These are phyloP conservation scores for Calvadosia cruxmelitensis DNA, from an alignment of 30 jellyfish, hydroid and myxozoan genomes.

Conservation along the genomic window DNA sequence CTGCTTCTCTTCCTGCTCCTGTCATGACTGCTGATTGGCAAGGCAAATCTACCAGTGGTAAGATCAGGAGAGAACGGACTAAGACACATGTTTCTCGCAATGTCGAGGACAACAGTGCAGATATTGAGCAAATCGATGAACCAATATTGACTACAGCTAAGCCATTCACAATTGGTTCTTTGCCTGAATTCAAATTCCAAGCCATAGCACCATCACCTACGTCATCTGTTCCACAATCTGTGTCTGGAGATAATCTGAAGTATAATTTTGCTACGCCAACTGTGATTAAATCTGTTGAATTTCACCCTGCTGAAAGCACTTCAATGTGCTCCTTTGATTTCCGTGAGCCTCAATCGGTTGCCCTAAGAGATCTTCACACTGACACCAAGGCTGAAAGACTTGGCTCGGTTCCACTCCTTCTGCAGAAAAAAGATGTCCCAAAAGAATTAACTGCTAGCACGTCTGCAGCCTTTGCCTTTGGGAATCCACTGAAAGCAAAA, in stretches of 20 bases:
- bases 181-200: conserved; percentile 46
- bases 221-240: neutral
- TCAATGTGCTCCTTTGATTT: conserved; percentile 6
- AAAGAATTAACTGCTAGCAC: neutral
- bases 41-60: conserved; percentile 16
- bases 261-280: neutral
- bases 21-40: conserved; percentile 15
- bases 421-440: neutral
- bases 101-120: neutral
- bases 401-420: neutral
- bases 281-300: neutral
- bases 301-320: neutral
- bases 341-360: conserved; percentile 26
- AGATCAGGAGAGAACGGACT: conserved; percentile 57
- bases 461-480: neutral
- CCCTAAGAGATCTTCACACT: neutral
- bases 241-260: neutral
- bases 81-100: conserved; percentile 19
- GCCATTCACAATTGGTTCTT: conserved; percentile 32
- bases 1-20: conserved; percentile 45
- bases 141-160: conserved; percentile 34
- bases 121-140: conserved; percentile 23
- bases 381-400: neutral
- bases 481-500: neutral
- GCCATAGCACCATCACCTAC: neutral